These are phyloP conservation scores for Euglossa dilemma DNA, from an alignment of 1,140 invertebrate species.

Conservation along the genomic window DNA sequence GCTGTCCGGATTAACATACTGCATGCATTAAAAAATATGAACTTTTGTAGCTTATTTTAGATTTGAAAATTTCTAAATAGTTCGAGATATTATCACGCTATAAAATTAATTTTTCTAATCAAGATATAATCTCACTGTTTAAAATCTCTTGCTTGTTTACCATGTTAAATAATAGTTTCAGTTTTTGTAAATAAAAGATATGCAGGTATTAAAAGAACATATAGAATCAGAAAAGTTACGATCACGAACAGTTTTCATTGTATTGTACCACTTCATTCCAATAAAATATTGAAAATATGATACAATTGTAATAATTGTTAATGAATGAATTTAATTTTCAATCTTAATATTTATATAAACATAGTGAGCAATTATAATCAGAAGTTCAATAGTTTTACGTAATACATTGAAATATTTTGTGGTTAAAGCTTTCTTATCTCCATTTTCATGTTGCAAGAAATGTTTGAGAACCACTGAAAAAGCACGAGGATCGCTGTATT, in stretches of 20 bases:
- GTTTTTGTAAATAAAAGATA: conserved; percentile 63
- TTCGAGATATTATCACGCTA: background rate
- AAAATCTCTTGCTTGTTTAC: conserved; percentile 29
- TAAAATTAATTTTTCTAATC: conserved; percentile 20
- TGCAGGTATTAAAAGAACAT: conserved; percentile 32
- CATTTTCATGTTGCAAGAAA: background rate
- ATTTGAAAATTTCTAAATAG: conserved; percentile 7
- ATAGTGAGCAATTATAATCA: background rate
- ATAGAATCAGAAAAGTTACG: conserved; percentile 37
- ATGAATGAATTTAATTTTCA: conserved; percentile 5
- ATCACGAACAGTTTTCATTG: conserved; percentile 59
- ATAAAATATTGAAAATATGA: conserved; percentile 62
- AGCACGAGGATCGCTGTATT: conserved; percentile 49
- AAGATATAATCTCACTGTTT: background rate
- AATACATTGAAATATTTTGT: background rate
- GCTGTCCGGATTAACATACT: background rate
- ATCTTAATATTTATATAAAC: background rate
- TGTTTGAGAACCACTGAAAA: conserved; percentile 50
- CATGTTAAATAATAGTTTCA: conserved; percentile 34
- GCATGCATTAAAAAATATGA: background rate
- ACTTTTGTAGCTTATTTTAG: conserved; percentile 34
- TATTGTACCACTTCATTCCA: conserved; percentile 68
- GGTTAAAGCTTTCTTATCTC: background rate
- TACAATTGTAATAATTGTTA: conserved; percentile 8
- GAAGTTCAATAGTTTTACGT: conserved; percentile 22